These are phyloP conservation scores for Erannis defoliaria DNA, from an alignment of 2,888 invertebrate species.

Conservation along the genomic window DNA sequence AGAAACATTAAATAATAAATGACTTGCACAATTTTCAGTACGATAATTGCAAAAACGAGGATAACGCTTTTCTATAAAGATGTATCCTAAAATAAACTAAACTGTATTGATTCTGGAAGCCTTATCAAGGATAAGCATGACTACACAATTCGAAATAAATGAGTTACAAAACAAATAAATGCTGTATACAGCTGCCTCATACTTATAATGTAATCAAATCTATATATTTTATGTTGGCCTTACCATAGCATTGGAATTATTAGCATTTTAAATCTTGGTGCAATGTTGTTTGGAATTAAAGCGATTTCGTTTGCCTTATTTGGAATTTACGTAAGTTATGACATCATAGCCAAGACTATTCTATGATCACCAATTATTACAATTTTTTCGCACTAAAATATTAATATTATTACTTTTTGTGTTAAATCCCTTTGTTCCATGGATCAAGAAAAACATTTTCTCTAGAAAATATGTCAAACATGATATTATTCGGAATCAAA, in stretches of 20 bases:
- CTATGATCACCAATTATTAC: too few relatives aligned
- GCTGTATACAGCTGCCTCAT: conserved; percentile 8
- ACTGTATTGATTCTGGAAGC: not conserved
- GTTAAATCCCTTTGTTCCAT: too few relatives aligned
- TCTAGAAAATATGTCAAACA: too few relatives aligned
- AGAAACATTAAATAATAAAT: not conserved
- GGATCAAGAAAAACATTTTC: too few relatives aligned
- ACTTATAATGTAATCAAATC: not conserved
- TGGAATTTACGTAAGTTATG: too few relatives aligned
- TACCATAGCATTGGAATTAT: not conserved
- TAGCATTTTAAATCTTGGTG: not conserved
- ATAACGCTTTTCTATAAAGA: not conserved
- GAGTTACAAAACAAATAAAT: conserved; percentile 6
- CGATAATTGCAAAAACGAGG: too few relatives aligned
- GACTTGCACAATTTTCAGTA: not conserved
- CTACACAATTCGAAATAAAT: not conserved
- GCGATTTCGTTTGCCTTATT: too few relatives aligned
- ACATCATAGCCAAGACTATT: too few relatives aligned
- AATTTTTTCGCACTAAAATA: too few relatives aligned
- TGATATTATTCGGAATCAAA: too few relatives aligned
- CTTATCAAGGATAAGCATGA: not conserved
- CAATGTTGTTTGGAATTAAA: not conserved
- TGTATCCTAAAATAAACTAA: too few relatives aligned
- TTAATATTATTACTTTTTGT: too few relatives aligned
- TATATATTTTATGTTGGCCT: not conserved